Conservation (phyloP, 2,113 vertebrate species). For the Diadophis punctatus region DNA sequence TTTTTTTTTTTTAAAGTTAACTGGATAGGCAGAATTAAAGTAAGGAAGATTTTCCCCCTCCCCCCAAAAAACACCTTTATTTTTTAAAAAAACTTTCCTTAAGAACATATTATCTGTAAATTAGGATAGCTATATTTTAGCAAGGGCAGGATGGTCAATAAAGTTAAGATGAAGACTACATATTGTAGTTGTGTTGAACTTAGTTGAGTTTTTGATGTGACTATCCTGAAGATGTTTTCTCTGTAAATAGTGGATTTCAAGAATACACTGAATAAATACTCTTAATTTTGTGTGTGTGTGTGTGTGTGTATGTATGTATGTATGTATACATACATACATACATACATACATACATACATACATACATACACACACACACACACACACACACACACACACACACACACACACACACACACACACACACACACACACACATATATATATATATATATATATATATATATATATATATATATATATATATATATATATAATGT, state of each 20-base stretch:
- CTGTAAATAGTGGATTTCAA: neutral
- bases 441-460: too few species aligned
- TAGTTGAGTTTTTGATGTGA: neutral
- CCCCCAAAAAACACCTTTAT: neutral
- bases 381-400: too few species aligned
- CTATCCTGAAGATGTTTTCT: neutral
- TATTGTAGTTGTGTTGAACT: neutral
- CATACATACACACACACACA: too few species aligned
- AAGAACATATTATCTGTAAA: constrained; percentile 13
- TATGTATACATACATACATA: too few species aligned
- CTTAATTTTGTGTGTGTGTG: neutral
- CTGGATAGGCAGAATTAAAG: constrained; percentile 7
- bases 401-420: too few species aligned
- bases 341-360: too few species aligned
- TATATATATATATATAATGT: too few species aligned
- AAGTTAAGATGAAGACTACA: neutral
- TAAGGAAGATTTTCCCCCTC: neutral
- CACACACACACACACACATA: too few species aligned
- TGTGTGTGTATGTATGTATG: too few species aligned
- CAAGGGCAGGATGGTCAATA: neutral
- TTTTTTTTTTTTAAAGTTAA: constrained; percentile 13
- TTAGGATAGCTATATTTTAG: constrained; percentile 28
- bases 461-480: too few species aligned
- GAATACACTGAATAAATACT: neutral
- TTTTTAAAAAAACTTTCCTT: constrained; percentile 33